Base-by-base conservation (phyloP, 2,113 vertebrate genomes). In the Taurulus bubalis region DNA sequence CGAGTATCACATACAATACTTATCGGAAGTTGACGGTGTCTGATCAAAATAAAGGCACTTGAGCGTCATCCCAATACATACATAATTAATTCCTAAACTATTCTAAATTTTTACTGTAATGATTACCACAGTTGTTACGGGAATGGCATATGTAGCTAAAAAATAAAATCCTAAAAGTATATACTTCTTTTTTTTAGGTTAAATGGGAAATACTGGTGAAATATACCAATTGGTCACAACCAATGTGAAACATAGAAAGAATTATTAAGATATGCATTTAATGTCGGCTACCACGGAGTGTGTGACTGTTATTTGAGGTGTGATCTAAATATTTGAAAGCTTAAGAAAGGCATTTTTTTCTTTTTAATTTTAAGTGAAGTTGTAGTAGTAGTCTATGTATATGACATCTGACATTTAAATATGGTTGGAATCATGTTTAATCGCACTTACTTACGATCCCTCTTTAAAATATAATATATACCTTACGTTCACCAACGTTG, bases 11-110 rank as follows among this genome's bases (percentile, higher is more conserved):
- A 2, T 0, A 28, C 12, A 36, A 66, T 34, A 28, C 12, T 18
- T 5, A 22, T 71, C 68, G 42, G 87, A 75, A 80, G 6, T 1
- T 0, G 2, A 7, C 2, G 3, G 1, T 1, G 20, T 2, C 0
- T 14, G 9, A 79, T 72, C 87, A 89, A 77, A 83, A 80, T 83
- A 85, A 90, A 80, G 72, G n/a, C 8, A 1, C 0, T 4, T 0
- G 24, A 1, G 28, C 4, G 30, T 59, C 28, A 18, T 24, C 26
- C 24, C 11, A 28, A 2, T 28, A 56, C 5, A 20, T 34, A 36
- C 4, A 9, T 11, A 16, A 62, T 62, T 30, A 8, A 20, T 67
- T 8, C 0, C 15, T 24, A 0, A 30, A 30, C 22, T 14, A 1
- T 34, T 47, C 42, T 1, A 40, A 1, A 22, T 38, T 28, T 42